Evolutionary conservation across 2,797 vertebrate species (phyloP), one percentile per base, ranked within the genome.

Genomic region (Eulemur mongoz): DNA sequence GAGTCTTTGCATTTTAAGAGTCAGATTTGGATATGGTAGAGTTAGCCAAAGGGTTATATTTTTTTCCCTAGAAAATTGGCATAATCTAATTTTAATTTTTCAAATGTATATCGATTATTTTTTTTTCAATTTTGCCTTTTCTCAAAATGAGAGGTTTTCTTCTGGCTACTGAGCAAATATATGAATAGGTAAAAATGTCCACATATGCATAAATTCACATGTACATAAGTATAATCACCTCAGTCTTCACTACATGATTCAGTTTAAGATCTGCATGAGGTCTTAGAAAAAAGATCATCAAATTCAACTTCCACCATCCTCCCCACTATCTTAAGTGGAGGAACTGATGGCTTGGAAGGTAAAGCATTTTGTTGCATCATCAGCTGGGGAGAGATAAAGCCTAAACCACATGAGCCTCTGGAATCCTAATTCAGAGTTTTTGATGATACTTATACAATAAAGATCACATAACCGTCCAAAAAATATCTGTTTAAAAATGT

Each of bases 1-100:
- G 84, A 88, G 96, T 96, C 95, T 95, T 97, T 94, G 86, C 96
- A 94, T 98, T 97, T 97, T 96, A 97, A 96, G 97, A 97, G 87
- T 92, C 38, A 48, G 95, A 97, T 95, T 86, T 95, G 80, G 87
- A 82, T 88, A 84, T 35, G 86, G 75, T 79, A 59, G 63, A 50
- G 45, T 92, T 96, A 95, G 72, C 94, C 91, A 95, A 92, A 96
- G 94, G 80, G 43, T 81, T 82, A 32, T 52, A 69, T 78, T 65
- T 67, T 70, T 70, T 88, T 81, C 48, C 43, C 81, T 73, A 57
- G 38, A 94, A 95, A 94, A 96, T 73, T 92, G 91, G 43, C 52
- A 86, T 92, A 67, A 89, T 95, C 70, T 79, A 85, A 85, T 96
- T 96, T 95, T 94, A 93, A 88, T 85, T 84, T 95, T 96, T 76